Percentiles rank a stretch among this genome's conserved stretches.
Evolutionary conservation across 2,797 vertebrate species (phyloP).

Genomic region (Tragelaphus eurycerus): DNA sequence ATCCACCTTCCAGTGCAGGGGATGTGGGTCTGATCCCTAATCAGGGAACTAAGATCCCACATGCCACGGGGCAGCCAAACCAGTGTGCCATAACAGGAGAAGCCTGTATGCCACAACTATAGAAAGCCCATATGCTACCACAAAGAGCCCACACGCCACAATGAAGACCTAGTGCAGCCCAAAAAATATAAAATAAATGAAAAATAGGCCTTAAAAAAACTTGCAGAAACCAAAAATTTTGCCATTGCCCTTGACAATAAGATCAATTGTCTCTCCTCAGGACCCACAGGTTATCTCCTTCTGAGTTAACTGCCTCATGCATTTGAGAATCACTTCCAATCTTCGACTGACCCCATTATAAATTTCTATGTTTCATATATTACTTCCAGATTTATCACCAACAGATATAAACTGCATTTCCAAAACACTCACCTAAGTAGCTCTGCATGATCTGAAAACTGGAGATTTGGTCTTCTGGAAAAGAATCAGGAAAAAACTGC

Average conservation of each 20-base stretch:
- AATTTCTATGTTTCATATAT: background rate
- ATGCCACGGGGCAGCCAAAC: background rate
- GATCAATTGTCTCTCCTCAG: background rate
- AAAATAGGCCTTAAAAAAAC: background rate
- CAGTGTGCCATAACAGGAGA: background rate
- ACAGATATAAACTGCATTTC: background rate
- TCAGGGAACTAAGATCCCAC: background rate
- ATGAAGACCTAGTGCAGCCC: background rate
- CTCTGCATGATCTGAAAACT: background rate
- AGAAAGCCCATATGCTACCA: background rate
- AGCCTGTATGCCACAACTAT: background rate
- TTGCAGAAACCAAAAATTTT: background rate
- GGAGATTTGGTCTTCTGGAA: background rate
- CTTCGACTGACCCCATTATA: background rate
- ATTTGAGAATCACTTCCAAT: background rate
- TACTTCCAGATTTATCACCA: background rate
- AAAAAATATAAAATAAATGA: background rate
- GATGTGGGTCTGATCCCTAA: background rate
- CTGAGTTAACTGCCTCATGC: background rate
- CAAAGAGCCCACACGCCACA: too few relatives aligned
- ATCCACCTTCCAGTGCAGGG: background rate
- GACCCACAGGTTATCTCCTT: background rate
- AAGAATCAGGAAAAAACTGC: background rate
- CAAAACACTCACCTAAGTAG: background rate
- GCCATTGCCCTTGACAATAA: background rate